A percentile compares a stretch with the other conserved stretches of the same genome.
These are phyloP conservation scores for Lysiphlebus fabarum DNA, from an alignment of 1,140 invertebrate genomes.

Conservation along the genomic window DNA sequence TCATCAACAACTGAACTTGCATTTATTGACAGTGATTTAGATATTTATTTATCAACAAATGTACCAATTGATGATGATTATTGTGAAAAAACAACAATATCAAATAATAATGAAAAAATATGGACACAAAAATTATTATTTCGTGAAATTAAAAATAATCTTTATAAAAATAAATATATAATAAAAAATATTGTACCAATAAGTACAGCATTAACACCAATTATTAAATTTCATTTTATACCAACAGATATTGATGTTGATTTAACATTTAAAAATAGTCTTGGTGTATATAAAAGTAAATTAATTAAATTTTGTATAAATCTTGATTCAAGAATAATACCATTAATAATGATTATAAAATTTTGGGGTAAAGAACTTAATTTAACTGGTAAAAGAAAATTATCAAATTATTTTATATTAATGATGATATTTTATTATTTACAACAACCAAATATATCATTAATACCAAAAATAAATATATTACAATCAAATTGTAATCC, in stretches of 20 bases:
- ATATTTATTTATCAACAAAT: conserved; percentile 60
- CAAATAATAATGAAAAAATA: too few species aligned
- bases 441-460: conserved; percentile 54
- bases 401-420: conserved; percentile 62
- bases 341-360: conserved; percentile 63
- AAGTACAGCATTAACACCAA: conserved; percentile 65
- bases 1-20: conserved; percentile 65
- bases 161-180: conserved; percentile 42
- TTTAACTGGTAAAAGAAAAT: conserved; percentile 51
- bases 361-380: conserved; percentile 65
- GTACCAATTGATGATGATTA: conserved; percentile 14
- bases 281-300: conserved; percentile 63
- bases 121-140: conserved; percentile 33
- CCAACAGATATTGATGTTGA: conserved; percentile 62
- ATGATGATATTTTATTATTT: conserved; percentile 66
- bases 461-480: conserved; percentile 49
- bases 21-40: conserved; percentile 65
- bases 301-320: conserved; percentile 60
- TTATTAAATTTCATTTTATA: conserved; percentile 65
- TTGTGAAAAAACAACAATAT: too few species aligned
- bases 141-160: conserved; percentile 47
- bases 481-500: conserved; percentile 40
- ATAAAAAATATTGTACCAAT: conserved; percentile 62
- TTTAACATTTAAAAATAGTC: conserved; percentile 66
- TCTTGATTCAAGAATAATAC: conserved; percentile 58